Evolutionary conservation across 2,888 invertebrate species (phyloP).

Genomic region (Rotaria macrura): DNA sequence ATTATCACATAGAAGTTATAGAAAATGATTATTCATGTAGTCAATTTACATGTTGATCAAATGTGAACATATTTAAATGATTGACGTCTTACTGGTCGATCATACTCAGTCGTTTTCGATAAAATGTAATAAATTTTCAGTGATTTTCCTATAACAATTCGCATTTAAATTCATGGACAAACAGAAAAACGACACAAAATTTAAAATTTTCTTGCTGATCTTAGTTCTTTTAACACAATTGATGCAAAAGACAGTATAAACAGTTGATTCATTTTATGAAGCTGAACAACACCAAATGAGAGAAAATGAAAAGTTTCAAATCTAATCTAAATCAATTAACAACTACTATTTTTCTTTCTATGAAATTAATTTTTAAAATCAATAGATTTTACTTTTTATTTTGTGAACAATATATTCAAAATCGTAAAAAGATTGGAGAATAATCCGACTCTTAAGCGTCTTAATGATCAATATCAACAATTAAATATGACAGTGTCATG

Average conservation of each 20-base stretch:
- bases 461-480: too few species aligned
- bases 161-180: background rate
- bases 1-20: background rate
- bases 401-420: too few species aligned
- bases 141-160: conserved; percentile 21
- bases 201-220: background rate
- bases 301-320: background rate
- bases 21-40: background rate
- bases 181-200: background rate
- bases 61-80: conserved; percentile 4
- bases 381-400: too few species aligned
- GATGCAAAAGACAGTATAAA: background rate
- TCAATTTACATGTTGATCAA: background rate
- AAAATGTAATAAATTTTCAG: conserved; percentile 2
- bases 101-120: background rate
- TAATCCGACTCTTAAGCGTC: too few species aligned
- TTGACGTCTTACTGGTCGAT: background rate
- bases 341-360: too few species aligned
- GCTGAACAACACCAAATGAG: background rate
- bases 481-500: too few species aligned
- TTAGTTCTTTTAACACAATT: background rate
- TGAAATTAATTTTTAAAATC: too few species aligned
- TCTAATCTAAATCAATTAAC: background rate
- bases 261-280: background rate
- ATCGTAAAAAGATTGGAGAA: too few species aligned